phyloP scores from a whole-genome alignment of 2,888 invertebrate genomes.

The Gerris lacustris region DNA sequence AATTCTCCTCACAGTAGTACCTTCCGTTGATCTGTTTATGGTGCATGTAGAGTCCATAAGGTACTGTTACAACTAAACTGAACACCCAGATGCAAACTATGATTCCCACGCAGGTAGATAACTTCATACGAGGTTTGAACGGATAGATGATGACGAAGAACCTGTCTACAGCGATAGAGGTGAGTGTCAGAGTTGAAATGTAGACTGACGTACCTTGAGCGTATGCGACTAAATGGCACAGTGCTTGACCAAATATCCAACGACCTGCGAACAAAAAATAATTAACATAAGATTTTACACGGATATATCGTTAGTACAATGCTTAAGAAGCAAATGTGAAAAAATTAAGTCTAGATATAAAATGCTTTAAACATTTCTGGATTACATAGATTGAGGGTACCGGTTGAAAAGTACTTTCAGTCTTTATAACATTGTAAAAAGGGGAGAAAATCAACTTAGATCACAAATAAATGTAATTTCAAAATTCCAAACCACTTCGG shows the following conservation, averaged over 20 bases:
- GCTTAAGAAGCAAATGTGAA: background rate
- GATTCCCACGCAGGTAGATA: constrained; percentile 69
- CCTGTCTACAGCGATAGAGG: constrained; percentile 92
- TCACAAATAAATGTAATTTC: too few relatives aligned
- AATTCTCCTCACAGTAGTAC: constrained; percentile 73
- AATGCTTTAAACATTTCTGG: too few relatives aligned
- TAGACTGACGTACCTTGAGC: constrained; percentile 93
- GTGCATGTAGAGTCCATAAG: constrained; percentile 75
- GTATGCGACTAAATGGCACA: constrained; percentile 88
- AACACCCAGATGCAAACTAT: constrained; percentile 85
- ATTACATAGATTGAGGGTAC: too few relatives aligned
- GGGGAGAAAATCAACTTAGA: too few relatives aligned
- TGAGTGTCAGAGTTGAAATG: constrained; percentile 91
- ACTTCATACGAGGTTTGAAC: constrained; percentile 82
- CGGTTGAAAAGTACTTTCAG: too few relatives aligned
- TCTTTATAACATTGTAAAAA: too few relatives aligned
- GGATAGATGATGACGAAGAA: constrained; percentile 96
- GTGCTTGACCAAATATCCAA: constrained; percentile 83
- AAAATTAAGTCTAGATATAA: background rate
- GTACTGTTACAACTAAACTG: constrained; percentile 73
- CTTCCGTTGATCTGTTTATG: constrained; percentile 37
- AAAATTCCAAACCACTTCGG: too few relatives aligned
- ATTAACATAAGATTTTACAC: background rate
- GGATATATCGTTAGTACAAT: background rate
- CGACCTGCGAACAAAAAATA: constrained; percentile 37